These are phyloP conservation scores for Orchesellides sinensis DNA, from an alignment of 2,888 invertebrate genomes.

Conservation along the genomic window DNA sequence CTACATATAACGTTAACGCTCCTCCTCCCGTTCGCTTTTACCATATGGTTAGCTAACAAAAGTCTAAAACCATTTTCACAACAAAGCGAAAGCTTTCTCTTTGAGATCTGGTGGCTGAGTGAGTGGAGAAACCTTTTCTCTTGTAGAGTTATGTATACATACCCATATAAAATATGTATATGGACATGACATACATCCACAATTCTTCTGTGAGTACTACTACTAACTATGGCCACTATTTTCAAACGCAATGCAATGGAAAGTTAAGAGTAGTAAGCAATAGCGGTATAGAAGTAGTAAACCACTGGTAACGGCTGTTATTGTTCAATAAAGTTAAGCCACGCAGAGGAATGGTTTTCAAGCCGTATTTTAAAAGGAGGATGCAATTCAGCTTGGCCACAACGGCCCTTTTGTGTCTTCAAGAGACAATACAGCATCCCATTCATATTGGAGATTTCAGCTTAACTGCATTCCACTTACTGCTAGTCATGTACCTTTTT, in stretches of 20 bases:
- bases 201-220: too few relatives aligned
- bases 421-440: slow-evolving; percentile 48
- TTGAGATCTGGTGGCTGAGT: not conserved
- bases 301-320: slow-evolving; percentile 22
- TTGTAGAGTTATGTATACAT: too few relatives aligned
- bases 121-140: not conserved
- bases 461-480: slow-evolving; percentile 41
- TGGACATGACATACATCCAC: too few relatives aligned
- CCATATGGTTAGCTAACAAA: not conserved
- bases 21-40: slow-evolving; percentile 30
- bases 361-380: slow-evolving; percentile 28
- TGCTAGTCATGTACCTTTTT: not conserved
- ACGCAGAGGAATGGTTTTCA: slow-evolving; percentile 5
- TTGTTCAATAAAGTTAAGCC: slow-evolving; percentile 50
- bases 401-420: slow-evolving; percentile 35
- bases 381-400: slow-evolving; percentile 43
- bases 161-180: too few relatives aligned
- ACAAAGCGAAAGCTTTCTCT: slow-evolving; percentile 32
- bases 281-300: not conserved
- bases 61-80: slow-evolving; percentile 22
- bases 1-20: not conserved
- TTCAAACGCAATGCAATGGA: too few relatives aligned
- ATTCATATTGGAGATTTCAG: slow-evolving; percentile 54
- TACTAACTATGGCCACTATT: too few relatives aligned
- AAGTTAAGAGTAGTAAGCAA: too few relatives aligned